phyloP scores from a whole-genome alignment of 2,113 vertebrate species.

The Hydrochoerus hydrochaeris region DNA sequence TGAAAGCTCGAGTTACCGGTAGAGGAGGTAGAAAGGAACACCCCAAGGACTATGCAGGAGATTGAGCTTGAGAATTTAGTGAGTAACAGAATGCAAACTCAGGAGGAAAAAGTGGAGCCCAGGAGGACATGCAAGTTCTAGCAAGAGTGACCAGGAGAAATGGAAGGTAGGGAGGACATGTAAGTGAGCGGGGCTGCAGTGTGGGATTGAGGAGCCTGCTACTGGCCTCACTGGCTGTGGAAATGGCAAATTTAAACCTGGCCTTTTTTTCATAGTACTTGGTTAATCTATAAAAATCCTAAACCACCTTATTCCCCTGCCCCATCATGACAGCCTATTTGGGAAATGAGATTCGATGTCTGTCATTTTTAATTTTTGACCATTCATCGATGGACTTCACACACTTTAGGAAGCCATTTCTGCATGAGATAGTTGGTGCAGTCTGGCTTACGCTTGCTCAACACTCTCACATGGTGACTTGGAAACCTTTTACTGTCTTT shows the following conservation, averaged over 20 bases:
- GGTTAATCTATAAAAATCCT: neutral
- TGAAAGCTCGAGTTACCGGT: neutral
- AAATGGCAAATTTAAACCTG: neutral
- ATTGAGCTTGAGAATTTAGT: neutral
- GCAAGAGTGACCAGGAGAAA: neutral
- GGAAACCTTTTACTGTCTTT: neutral
- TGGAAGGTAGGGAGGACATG: neutral
- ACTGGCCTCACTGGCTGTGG: neutral
- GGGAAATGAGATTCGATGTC: neutral
- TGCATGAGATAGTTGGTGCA: rapidly evolving
- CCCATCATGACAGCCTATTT: neutral
- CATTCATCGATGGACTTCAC: neutral
- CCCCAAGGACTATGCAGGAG: neutral
- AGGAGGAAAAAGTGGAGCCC: neutral
- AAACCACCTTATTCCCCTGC: neutral
- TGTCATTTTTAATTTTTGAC: neutral
- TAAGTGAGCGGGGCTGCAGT: neutral
- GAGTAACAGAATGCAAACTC: neutral
- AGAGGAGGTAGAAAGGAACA: neutral
- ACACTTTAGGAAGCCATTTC: neutral
- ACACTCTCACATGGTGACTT: neutral
- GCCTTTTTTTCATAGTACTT: neutral
- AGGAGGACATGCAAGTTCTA: neutral
- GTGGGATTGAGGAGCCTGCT: neutral
- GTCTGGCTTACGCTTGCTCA: neutral